Base-by-base conservation (phyloP, 1,140 invertebrate genomes). In the Andrena cerasifolii region DNA sequence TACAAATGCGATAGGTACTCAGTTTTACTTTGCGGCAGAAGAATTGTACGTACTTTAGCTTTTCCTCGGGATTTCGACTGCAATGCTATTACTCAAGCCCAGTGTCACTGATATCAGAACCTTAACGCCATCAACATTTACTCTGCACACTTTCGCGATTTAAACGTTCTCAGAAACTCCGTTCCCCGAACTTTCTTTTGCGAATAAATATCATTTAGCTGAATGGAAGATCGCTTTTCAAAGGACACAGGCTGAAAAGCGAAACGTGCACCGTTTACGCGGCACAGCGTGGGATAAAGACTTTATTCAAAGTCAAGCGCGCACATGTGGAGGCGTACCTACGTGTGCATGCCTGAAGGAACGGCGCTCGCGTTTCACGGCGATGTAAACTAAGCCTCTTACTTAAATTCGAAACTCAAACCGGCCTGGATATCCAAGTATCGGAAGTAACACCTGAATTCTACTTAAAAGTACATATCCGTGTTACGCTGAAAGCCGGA, bases 321-420 rank as follows among this genome's bases (percentile, higher is more conserved):
- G 21, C n/a, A 24, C n/a, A 14, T 14, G 24, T 28, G 26, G 18
- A 31, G 3, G 49, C 24, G 21, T 33, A 49, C n/a, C 3, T 33
- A 49, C 43, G 26, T 65, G 16, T 31, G 7, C n/a, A n/a, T n/a
- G n/a, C n/a, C n/a, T 4, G n/a, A 21, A 31, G 28, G 18, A 21
- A 28, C 26, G 16, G 49, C 18, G 47, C 4, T 14, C 1, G 3
- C 26, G 45, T 49, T 65, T 49, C 31, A 51, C 43, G 26, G 16
- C 24, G 62, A 31, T 65, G 31, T 28, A 65, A 65, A 49, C 16
- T 65, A 65, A 65, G 26, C 26, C 5, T 47, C 26, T 49, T 65
- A 31, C 26, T 49, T 49, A 65, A 47, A 65, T 65, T 49, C 43
- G 43, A 14, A 47, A 31, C 62, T 49, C 18, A 18, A 36, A n/a